Conservation (phyloP, 1,140 invertebrate species). For the Leucophenga varia region DNA sequence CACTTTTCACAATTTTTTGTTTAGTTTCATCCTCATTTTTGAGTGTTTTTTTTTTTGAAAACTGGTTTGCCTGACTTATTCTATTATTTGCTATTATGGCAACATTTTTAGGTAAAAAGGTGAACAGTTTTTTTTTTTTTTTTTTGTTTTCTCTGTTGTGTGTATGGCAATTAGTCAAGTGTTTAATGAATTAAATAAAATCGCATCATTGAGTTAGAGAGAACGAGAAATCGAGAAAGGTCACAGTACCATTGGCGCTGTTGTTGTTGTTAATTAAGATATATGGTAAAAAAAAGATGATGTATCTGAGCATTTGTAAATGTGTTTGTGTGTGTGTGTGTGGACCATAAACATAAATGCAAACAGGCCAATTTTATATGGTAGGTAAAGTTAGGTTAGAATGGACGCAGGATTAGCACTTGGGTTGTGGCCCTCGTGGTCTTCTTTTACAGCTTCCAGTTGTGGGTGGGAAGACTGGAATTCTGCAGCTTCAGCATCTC, state of each 20-base stretch:
- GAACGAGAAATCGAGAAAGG: background rate
- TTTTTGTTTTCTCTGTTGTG: no score
- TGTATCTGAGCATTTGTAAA: background rate
- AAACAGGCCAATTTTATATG: no score
- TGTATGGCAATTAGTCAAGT: conserved; percentile 53
- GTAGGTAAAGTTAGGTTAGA: no score
- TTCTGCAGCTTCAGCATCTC: no score
- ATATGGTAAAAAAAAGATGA: background rate
- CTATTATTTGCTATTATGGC: no score
- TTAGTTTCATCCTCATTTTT: conserved; percentile 1
- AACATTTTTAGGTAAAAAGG: no score
- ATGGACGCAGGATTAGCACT: no score
- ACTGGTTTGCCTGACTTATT: conserved; percentile 1
- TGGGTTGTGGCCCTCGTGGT: no score
- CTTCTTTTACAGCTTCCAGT: no score
- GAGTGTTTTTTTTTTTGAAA: background rate
- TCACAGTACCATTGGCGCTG: background rate
- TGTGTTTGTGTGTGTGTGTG: background rate
- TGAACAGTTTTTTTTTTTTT: conserved; percentile 15
- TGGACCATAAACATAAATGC: no score
- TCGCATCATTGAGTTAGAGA: conserved; percentile 17
- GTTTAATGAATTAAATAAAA: conserved; percentile 48
- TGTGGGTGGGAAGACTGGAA: no score
- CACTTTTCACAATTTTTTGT: conserved; percentile 22
- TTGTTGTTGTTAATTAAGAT: background rate